Percentiles rank a stretch among this genome's conserved stretches.
These are phyloP conservation scores for Stegodyphus mimosarum DNA, from an alignment of 1,140 invertebrate species.

Conservation along the genomic window DNA sequence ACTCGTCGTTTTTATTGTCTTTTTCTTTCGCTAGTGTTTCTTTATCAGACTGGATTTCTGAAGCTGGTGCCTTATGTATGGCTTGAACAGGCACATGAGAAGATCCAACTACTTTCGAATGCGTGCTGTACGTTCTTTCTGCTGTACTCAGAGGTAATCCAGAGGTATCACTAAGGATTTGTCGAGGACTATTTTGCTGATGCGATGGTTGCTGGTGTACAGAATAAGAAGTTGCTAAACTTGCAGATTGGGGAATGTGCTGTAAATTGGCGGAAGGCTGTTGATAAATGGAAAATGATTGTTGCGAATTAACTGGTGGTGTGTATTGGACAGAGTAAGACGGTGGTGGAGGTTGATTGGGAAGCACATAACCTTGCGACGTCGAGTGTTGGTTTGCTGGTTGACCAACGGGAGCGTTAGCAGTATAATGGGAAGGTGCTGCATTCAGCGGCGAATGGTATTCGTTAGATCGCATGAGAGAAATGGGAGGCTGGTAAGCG, in stretches of 20 bases:
- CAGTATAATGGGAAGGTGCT: not conserved
- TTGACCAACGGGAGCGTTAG: not conserved
- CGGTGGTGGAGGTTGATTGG: not conserved
- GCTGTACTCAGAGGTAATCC: not conserved
- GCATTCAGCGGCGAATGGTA: not conserved
- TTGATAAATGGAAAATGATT: not conserved
- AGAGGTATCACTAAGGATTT: not conserved
- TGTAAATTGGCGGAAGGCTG: not conserved
- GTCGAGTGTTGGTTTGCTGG: not conserved
- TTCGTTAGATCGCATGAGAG: not conserved
- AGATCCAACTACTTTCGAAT: not conserved
- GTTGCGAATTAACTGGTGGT: not conserved
- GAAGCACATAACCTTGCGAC: not conserved
- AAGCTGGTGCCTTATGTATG: slow-evolving; percentile 43
- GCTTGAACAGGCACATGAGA: slow-evolving; percentile 3
- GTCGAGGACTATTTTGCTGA: not conserved
- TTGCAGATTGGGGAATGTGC: not conserved
- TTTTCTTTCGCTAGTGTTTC: slow-evolving; percentile 43
- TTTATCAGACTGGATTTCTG: slow-evolving; percentile 33
- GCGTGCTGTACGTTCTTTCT: not conserved
- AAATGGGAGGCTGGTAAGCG: slow-evolving; percentile 9
- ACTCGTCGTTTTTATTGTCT: slow-evolving; percentile 46
- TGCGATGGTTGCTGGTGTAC: not conserved
- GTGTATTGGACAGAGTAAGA: not conserved
- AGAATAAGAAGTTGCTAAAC: not conserved